These are phyloP conservation scores for Pterostichus niger DNA, from an alignment of 2,888 invertebrate genomes.

Conservation along the genomic window DNA sequence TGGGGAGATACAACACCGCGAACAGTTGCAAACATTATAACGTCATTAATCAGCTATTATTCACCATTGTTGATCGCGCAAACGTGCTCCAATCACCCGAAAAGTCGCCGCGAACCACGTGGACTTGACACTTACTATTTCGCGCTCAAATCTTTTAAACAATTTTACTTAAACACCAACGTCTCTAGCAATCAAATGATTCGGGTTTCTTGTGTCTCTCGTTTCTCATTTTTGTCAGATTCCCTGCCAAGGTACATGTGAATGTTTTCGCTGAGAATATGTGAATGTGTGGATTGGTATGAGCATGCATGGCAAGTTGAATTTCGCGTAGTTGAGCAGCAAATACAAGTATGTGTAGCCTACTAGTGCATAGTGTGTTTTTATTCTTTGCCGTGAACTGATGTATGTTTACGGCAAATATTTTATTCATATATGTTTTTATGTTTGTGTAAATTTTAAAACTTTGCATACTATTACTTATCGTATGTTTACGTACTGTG, in stretches of 20 bases:
- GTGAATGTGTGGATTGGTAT: background rate
- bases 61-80: background rate
- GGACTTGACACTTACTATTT: constrained; percentile 13
- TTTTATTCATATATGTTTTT: background rate
- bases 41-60: constrained; percentile 36
- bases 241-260: no score
- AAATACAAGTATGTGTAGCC: no score
- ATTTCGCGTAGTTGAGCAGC: background rate
- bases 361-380: no score
- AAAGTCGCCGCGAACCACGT: constrained; percentile 12
- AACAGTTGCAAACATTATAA: constrained; percentile 18
- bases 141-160: constrained; percentile 11
- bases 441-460: background rate
- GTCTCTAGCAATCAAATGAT: background rate
- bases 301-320: background rate
- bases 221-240: no score
- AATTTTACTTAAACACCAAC: background rate
- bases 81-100: background rate
- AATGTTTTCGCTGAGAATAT: background rate
- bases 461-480: no score
- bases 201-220: background rate
- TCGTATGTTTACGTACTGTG: no score
- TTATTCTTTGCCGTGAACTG: no score
- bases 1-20: background rate
- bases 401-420: background rate